Evolutionary conservation across 2,888 invertebrate species (phyloP), one percentile per base, ranked within the genome.

Genomic region (Hemithea aestivaria): DNA sequence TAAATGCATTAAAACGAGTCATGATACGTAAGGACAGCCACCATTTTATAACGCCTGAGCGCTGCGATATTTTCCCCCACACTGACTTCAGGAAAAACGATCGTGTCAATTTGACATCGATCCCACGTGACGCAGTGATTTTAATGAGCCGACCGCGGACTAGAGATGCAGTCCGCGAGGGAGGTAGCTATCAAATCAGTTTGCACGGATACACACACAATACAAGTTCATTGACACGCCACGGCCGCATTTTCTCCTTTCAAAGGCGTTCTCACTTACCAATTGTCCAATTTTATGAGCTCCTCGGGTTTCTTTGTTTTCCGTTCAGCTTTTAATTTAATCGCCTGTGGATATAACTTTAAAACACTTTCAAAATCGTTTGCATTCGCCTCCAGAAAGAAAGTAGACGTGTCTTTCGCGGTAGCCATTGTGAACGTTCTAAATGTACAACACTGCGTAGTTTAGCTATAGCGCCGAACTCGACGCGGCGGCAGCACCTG

Each of bases 301-400:
- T 97, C 97, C 81, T 96, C 96, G 39, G 96, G 95, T 88, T 94
- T 97, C 90, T 96, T 96, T 77, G 92, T 93, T 82, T 94, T 95
- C 81, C 91, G 91, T 80, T 96, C 94, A 51, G 97, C 96, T 89
- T 96, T 97, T 63, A 96, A 87, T 88, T 93, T 92, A 60, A 97
- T 89, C 62, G 96, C 96, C 89, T 96, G 93, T 66, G 96, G 96
- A 88, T 97, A 97, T 71, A 96, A 89, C 89, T 94, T 93, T 73
- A 95, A 91, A 76, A 96, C 95, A 89, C 93, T 93, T 76, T 94
- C 93, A 89, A 94, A 95, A 88, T 95, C 94, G 83, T 90, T 90
- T 73, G 94, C 92, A 87, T 92, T 93, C 81, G 95, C 96, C 89
- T 95, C 93, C 87, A 93, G 92, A 89, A 96, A 96, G 92, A 96